Evolutionary conservation across 2,113 vertebrate genomes (phyloP).

Genomic region (Aythya baeri): DNA sequence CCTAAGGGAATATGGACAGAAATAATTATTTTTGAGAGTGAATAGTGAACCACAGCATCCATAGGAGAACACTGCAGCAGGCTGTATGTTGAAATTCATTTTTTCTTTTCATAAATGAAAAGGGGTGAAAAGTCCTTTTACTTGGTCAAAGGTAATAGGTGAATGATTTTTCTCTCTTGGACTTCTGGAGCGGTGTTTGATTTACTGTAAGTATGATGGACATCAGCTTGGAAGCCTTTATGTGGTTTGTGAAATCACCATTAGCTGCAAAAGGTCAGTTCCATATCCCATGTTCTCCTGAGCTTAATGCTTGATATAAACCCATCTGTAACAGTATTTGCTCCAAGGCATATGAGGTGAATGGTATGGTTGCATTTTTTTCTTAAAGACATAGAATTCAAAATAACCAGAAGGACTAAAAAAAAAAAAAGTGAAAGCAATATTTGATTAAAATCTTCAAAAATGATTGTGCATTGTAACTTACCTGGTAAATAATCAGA

Average conservation of each 20-base stretch:
- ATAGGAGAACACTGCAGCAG: neutral
- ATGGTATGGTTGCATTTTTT: neutral
- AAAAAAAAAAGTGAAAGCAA: neutral
- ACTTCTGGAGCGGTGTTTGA: neutral
- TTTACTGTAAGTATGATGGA: neutral
- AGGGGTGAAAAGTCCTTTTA: neutral
- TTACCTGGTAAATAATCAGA: neutral
- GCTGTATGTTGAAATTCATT: neutral
- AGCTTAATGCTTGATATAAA: neutral
- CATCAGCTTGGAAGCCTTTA: neutral
- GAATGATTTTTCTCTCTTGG: neutral
- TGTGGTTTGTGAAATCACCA: neutral
- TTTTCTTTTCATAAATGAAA: neutral
- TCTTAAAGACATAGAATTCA: neutral
- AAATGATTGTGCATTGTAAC: neutral
- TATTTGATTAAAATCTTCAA: neutral
- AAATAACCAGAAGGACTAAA: neutral
- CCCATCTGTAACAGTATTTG: neutral
- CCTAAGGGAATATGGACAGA: neutral
- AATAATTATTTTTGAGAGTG: neutral
- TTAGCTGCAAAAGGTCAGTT: neutral
- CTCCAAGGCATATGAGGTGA: neutral
- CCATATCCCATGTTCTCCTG: neutral
- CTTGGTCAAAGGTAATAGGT: neutral
- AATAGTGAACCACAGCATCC: neutral